Conservation (phyloP, 2,888 invertebrate species). For the Uloborus plumipes region DNA sequence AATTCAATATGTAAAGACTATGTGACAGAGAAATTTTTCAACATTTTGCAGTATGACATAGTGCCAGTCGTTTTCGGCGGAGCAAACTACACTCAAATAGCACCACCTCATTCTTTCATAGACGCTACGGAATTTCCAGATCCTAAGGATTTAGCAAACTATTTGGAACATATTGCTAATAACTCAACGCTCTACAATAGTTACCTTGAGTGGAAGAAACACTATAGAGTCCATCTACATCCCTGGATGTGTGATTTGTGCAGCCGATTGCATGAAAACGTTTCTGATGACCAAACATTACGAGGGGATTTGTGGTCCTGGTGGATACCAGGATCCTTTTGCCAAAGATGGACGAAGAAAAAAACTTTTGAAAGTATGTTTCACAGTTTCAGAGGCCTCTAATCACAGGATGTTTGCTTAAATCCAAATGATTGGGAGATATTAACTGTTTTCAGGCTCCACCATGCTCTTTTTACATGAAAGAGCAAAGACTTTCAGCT, state of each 20-base stretch:
- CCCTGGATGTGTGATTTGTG: conserved; percentile 64
- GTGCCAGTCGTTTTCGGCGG: conserved; percentile 69
- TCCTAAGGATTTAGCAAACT: conserved; percentile 68
- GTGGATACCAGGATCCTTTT: conserved; percentile 41
- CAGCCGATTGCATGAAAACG: conserved; percentile 16
- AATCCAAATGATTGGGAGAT: no score
- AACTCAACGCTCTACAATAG: conserved; percentile 37
- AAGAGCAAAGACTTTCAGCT: no score
- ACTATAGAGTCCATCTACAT: conserved; percentile 43
- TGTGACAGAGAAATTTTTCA: conserved; percentile 69
- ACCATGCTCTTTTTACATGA: no score
- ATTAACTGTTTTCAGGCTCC: no score
- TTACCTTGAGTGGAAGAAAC: conserved; percentile 57
- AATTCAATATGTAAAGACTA: conserved; percentile 69
- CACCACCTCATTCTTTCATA: conserved; percentile 69
- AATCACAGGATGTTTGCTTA: no score
- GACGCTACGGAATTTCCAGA: conserved; percentile 68
- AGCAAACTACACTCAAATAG: conserved; percentile 67
- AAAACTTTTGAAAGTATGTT: conserved; percentile 25
- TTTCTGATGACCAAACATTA: neutral
- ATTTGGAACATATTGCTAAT: conserved; percentile 62
- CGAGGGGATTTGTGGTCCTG: conserved; percentile 42
- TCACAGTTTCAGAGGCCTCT: neutral
- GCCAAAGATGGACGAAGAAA: conserved; percentile 51
- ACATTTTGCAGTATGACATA: conserved; percentile 66